Evolutionary conservation across 1,140 invertebrate species (phyloP), one percentile per base, ranked within the genome.

Genomic region (Pseudoatta argentina): DNA sequence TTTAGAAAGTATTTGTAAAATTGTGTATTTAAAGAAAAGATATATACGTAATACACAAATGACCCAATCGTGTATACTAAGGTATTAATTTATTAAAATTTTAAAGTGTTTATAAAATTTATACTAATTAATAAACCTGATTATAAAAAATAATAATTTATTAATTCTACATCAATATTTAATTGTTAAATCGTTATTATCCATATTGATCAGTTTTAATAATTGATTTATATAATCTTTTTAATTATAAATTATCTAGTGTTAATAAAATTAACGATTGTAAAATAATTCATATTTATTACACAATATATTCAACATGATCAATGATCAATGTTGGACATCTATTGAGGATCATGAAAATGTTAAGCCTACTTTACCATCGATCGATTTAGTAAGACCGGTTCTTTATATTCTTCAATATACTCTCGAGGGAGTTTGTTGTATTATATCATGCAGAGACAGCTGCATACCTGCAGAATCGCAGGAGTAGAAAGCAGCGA

Each of bases 281-380:
- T 21, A n/a, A 18, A 18, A 39, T 5, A 12, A 39, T 57, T 2
- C 5, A 14, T 67, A 39, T 71, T 77, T 53, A 27, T 67, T 55
- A 10, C 18, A 30, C 14, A 73, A 85, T 89, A 61, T 53, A 75
- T 79, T 44, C 1, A 51, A 78, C 57, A n/a, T 30, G 39, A 87
- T 66, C 61, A 1, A 67, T 75, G 66, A 91, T 91, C 78, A 63
- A 87, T 92, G 85, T 27, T 39, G 1, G 85, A 86, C 55, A 85
- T 85, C 21, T 48, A 83, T 30, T n/a, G n/a, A 53, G 14, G 12
- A 73, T 82, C 67, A 21, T 34, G 71, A 77, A 61, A 39, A 63
- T 30, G 30, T 39, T 44, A 7, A 61, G 10, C 55, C 86, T 89
- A 55, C 61, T 72, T 91, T 92, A 91, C 78, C 89, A 55, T 88